phyloP scores from a whole-genome alignment of 92 coral and sea anemone genomes.

The Palythoa caribaeorum region DNA sequence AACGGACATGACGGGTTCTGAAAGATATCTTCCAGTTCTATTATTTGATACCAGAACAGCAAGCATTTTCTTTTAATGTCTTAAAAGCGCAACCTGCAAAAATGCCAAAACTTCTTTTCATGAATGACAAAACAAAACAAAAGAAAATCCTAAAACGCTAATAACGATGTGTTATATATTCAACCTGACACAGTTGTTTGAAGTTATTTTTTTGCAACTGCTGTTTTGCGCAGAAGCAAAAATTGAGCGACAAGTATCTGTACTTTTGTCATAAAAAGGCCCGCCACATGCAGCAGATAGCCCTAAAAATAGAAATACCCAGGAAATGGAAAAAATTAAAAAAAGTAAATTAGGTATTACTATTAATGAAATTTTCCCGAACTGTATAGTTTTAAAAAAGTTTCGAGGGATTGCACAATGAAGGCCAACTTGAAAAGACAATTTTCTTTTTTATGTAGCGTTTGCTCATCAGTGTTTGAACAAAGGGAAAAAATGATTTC shows the following conservation, averaged over 20 bases:
- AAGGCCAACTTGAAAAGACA: not conserved
- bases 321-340: not conserved
- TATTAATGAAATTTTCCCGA: not conserved
- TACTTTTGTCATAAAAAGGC: not conserved
- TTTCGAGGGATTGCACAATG: constrained; percentile 7
- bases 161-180: not conserved
- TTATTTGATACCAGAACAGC: not conserved
- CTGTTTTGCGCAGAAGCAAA: not conserved
- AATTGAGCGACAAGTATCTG: not conserved
- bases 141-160: not conserved
- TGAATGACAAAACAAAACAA: not conserved
- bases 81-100: constrained; percentile 17
- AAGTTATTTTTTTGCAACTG: not conserved
- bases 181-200: not conserved
- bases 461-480: constrained; percentile 16
- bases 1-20: not conserved
- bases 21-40: not conserved
- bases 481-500: constrained; percentile 12
- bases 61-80: not conserved
- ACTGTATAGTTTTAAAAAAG: not conserved
- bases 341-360: not conserved
- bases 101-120: not conserved
- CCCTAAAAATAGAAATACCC: not conserved
- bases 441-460: not conserved
- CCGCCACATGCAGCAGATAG: not conserved